A percentile compares a stretch with the other conserved stretches of the same genome.
Conservation (phyloP, 2,113 vertebrate genomes). For the Carassius carassius region DNA sequence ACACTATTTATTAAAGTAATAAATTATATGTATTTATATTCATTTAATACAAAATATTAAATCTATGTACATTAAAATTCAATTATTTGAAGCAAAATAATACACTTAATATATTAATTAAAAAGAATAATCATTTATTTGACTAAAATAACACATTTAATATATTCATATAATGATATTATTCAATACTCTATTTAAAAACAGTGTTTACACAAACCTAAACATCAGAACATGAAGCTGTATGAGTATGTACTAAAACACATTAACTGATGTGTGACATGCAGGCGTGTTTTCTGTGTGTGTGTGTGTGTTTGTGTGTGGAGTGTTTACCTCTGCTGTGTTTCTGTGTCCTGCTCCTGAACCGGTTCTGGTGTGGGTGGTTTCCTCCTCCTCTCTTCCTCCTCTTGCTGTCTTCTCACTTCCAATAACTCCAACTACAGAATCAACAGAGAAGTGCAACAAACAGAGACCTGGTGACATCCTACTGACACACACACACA, state of each 20-base stretch:
- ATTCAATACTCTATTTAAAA: background rate
- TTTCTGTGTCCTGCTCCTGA: conserved; percentile 75
- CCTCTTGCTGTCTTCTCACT: conserved; percentile 92
- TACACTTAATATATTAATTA: too few relatives aligned
- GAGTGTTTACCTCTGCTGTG: conserved; percentile 81
- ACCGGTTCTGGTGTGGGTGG: conserved; percentile 81
- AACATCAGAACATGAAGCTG: background rate
- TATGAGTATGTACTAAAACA: background rate
- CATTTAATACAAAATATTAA: too few relatives aligned
- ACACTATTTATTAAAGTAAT: too few relatives aligned
- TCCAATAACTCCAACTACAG: conserved; percentile 90
- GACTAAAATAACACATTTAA: background rate
- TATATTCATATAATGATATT: background rate
- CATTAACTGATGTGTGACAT: background rate
- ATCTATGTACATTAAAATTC: too few relatives aligned
- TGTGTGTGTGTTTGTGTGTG: background rate
- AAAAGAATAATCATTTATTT: background rate
- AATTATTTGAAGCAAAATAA: too few relatives aligned
- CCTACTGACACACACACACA: background rate
- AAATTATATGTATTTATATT: too few relatives aligned
- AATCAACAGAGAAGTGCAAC: background rate
- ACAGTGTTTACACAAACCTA: background rate
- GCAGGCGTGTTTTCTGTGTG: background rate
- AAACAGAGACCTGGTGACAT: background rate
- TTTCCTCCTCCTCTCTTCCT: conserved; percentile 88